These are phyloP conservation scores for Cepaea nemoralis DNA, from an alignment of 1,140 invertebrate genomes.

Conservation along the genomic window DNA sequence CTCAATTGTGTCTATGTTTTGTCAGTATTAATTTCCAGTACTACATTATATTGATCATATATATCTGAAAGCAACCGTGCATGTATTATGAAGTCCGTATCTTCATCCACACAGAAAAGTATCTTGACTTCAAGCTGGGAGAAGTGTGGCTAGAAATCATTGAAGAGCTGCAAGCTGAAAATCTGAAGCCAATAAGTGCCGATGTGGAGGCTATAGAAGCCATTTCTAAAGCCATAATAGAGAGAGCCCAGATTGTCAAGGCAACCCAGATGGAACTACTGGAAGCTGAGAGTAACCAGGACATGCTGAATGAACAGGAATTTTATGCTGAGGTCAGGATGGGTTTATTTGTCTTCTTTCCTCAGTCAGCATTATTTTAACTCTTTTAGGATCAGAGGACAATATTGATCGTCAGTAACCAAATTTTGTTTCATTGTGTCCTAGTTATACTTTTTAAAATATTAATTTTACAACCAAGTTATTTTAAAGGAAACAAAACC, in stretches of 20 bases:
- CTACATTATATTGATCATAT: too few relatives aligned
- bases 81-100: too few relatives aligned
- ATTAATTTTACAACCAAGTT: too few relatives aligned
- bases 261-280: slow-evolving; percentile 68
- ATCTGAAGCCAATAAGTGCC: slow-evolving; percentile 68
- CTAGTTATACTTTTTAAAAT: too few relatives aligned
- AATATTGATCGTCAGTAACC: too few relatives aligned
- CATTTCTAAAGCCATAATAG: slow-evolving; percentile 66
- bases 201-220: slow-evolving; percentile 71
- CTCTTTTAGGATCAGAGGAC: too few relatives aligned
- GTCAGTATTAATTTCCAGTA: too few relatives aligned
- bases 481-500: too few relatives aligned
- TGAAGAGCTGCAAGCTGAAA: slow-evolving; percentile 65
- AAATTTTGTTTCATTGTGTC: too few relatives aligned
- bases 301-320: slow-evolving; percentile 69
- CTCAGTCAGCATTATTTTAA: too few relatives aligned
- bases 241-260: slow-evolving; percentile 64
- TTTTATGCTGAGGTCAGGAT: slow-evolving; percentile 68
- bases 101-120: slow-evolving; percentile 62
- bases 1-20: background rate
- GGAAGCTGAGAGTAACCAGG: slow-evolving; percentile 66
- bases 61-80: too few relatives aligned
- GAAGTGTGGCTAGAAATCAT: slow-evolving; percentile 72
- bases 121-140: slow-evolving; percentile 72
- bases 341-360: too few relatives aligned